These are phyloP conservation scores for Mirounga angustirostris DNA, from an alignment of 2,113 vertebrate species.

Conservation along the genomic window DNA sequence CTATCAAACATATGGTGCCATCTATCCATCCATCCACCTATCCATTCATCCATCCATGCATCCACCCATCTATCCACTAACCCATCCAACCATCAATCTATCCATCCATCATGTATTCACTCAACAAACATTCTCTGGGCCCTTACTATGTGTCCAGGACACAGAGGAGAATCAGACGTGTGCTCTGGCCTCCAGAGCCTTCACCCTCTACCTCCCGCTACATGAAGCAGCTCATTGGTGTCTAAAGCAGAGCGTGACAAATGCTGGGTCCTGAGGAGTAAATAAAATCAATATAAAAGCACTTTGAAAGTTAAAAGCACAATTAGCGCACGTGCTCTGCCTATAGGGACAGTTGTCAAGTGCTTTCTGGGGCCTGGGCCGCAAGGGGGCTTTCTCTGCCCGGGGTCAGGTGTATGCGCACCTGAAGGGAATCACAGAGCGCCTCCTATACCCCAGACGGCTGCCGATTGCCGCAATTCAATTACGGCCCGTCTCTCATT, in stretches of 20 bases:
- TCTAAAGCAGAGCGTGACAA: neutral
- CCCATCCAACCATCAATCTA: rapidly evolving
- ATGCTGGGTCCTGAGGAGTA: neutral
- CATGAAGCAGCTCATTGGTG: neutral
- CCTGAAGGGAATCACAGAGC: rapidly evolving
- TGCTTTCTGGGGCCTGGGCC: rapidly evolving
- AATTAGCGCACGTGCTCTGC: neutral
- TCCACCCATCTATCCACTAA: rapidly evolving
- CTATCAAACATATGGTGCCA: neutral
- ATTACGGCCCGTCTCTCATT: neutral
- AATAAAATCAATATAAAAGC: conserved; percentile 52
- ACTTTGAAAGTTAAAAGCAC: conserved; percentile 54
- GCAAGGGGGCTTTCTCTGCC: neutral
- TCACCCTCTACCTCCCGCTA: rapidly evolving
- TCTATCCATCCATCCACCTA: rapidly evolving
- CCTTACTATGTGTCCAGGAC: neutral
- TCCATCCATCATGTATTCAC: neutral
- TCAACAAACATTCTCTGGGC: neutral
- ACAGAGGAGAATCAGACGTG: neutral
- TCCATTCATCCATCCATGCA: rapidly evolving
- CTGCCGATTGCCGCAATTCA: rapidly evolving
- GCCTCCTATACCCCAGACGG: rapidly evolving
- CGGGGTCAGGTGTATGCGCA: rapidly evolving
- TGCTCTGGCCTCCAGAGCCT: neutral
- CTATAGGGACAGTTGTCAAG: neutral